These are phyloP conservation scores for Leptopilina drosophilae DNA, from an alignment of 2,888 invertebrate genomes.

Conservation along the genomic window DNA sequence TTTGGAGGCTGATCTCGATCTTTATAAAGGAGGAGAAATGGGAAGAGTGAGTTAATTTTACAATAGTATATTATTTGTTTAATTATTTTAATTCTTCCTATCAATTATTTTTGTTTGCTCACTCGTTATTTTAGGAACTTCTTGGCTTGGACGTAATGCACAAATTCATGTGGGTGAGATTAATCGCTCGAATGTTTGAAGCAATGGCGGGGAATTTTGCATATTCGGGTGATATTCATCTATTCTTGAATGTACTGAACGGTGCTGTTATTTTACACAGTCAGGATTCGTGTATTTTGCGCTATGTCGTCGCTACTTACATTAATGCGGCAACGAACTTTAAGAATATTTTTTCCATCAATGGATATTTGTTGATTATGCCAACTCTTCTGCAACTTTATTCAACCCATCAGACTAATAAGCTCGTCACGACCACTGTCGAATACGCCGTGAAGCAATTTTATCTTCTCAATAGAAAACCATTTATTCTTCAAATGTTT, in stretches of 20 bases:
- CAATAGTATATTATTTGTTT: background rate
- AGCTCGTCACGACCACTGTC: slow-evolving; percentile 94
- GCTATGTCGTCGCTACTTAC: slow-evolving; percentile 97
- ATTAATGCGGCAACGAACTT: slow-evolving; percentile 99
- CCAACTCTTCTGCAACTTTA: slow-evolving; percentile 97
- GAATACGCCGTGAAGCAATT: slow-evolving; percentile 99
- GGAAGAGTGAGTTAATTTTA: slow-evolving; percentile 82
- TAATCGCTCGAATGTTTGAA: slow-evolving; percentile 97
- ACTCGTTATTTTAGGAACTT: slow-evolving; percentile 81
- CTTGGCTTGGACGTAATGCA: slow-evolving; percentile 96
- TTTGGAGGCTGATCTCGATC: slow-evolving; percentile 95
- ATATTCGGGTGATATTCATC: slow-evolving; percentile 96
- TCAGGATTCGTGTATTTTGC: slow-evolving; percentile 95
- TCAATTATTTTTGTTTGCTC: background rate
- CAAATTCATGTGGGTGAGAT: slow-evolving; percentile 98
- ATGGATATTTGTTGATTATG: slow-evolving; percentile 98
- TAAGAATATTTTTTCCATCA: slow-evolving; percentile 98
- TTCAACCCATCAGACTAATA: slow-evolving; percentile 98
- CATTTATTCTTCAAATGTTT: slow-evolving; percentile 99
- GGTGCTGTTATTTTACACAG: slow-evolving; percentile 97
- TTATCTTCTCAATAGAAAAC: slow-evolving; percentile 97
- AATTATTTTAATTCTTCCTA: background rate
- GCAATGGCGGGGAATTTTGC: slow-evolving; percentile 99
- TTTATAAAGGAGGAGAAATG: slow-evolving; percentile 92
- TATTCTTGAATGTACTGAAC: slow-evolving; percentile 98